Evolutionary conservation across 2,888 invertebrate genomes (phyloP).

Genomic region (Sesia apiformis): DNA sequence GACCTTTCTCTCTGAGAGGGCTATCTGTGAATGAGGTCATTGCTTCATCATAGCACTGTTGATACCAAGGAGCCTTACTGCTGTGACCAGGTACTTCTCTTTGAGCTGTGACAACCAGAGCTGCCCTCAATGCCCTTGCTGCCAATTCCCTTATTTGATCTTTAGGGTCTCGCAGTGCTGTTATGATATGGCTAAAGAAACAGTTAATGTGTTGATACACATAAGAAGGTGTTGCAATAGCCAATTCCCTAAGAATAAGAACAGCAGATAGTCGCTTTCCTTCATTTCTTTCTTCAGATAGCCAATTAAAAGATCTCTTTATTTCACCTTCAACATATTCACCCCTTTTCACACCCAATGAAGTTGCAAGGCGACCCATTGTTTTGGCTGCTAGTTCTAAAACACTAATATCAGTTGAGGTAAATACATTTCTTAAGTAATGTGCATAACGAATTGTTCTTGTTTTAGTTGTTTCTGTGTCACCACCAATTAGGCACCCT

Average conservation of each 20-base stretch:
- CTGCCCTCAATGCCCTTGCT: slow-evolving; percentile 93
- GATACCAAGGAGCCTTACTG: slow-evolving; percentile 92
- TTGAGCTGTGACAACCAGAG: slow-evolving; percentile 94
- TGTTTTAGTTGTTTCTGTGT: slow-evolving; percentile 91
- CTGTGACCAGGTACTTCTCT: slow-evolving; percentile 93
- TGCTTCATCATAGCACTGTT: slow-evolving; percentile 93
- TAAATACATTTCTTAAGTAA: slow-evolving; percentile 90
- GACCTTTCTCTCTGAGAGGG: slow-evolving; percentile 71
- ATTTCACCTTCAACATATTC: slow-evolving; percentile 98
- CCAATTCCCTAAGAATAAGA: slow-evolving; percentile 92
- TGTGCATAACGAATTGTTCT: slow-evolving; percentile 93
- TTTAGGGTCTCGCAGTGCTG: slow-evolving; percentile 92
- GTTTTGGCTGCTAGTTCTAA: slow-evolving; percentile 97
- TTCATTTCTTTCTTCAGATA: slow-evolving; percentile 91
- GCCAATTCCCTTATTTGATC: slow-evolving; percentile 93
- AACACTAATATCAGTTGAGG: slow-evolving; percentile 90
- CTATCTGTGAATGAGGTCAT: slow-evolving; percentile 83
- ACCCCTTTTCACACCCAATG: slow-evolving; percentile 92
- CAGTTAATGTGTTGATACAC: slow-evolving; percentile 95
- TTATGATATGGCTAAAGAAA: slow-evolving; percentile 94
- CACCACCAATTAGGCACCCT: slow-evolving; percentile 94
- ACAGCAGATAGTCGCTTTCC: slow-evolving; percentile 93
- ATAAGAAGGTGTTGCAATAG: slow-evolving; percentile 96
- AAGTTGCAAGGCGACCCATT: slow-evolving; percentile 90
- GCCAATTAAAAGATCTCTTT: slow-evolving; percentile 95